phyloP scores from a whole-genome alignment of 2,888 invertebrate genomes.

The Deilephila porcellus region DNA sequence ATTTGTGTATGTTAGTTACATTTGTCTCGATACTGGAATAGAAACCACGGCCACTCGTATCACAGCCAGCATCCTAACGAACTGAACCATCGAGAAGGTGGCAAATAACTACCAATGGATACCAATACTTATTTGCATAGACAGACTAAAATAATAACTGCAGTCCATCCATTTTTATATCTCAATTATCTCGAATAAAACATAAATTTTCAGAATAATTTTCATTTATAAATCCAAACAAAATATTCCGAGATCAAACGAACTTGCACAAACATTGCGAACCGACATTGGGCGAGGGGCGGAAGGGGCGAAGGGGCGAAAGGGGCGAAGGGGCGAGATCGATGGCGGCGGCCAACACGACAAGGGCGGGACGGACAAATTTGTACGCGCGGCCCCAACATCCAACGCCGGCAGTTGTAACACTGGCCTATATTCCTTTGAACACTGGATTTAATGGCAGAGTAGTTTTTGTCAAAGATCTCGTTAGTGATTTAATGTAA shows the following conservation, averaged over 20 bases:
- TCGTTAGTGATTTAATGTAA: background rate
- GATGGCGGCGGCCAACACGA: conserved; percentile 39
- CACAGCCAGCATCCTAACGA: too few species aligned
- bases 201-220: background rate
- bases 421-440: conserved; percentile 23
- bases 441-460: background rate
- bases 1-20: too few species aligned
- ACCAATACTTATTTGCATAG: too few species aligned
- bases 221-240: background rate
- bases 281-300: conserved; percentile 3
- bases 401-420: conserved; percentile 7
- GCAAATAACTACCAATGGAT: too few species aligned
- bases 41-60: too few species aligned
- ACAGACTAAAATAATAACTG: too few species aligned
- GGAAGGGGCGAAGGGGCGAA: conserved; percentile 33
- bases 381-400: conserved; percentile 38
- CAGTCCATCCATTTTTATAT: too few species aligned
- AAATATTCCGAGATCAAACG: background rate
- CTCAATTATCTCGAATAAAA: too few species aligned
- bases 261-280: background rate
- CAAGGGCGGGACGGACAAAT: conserved; percentile 46
- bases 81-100: too few species aligned
- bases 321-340: conserved; percentile 33
- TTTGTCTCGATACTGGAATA: too few species aligned
- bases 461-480: background rate